Base-by-base conservation (phyloP, 2,113 vertebrate species). In the Hippoglossus stenolepis region DNA sequence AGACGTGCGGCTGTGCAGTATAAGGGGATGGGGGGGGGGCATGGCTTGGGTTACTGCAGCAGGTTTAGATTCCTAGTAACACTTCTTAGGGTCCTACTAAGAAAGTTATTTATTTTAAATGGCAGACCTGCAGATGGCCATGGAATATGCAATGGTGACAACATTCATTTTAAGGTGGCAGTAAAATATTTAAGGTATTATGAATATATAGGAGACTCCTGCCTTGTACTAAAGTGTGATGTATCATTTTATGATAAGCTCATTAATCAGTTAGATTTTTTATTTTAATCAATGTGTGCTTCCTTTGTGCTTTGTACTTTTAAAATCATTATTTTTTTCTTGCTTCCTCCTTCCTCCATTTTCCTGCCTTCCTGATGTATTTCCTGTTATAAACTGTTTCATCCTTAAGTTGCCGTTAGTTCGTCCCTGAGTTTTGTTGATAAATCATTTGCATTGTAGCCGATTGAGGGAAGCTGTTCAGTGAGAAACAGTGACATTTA, bases 1-100 rank as follows among this genome's bases (percentile, higher is more conserved):
- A 26, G 74, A 82, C 31, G 75, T 82, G 85, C 66, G 26, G 57
- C 69, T 72, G 77, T 63, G 28, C 45, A 15, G 28, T 1, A 0
- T 53, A 14, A 3, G 45, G 15, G 73, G 59, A 12, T 20, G n/a
- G 61, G 5, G 61, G 5, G 47, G 51, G 63, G 24, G 20, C 18
- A 17, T 11, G 11, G 40, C 28, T 87, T 58, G 26, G 51, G 45
- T 90, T 69, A 69, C 75, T 28, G 54, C 20, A 23, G 21, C 38
- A 35, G 56, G 77, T 72, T 75, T 75, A 62, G 40, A 12, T 82
- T 72, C 51, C 73, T 13, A 23, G 5, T 64, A 58, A 71, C 47
- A 40, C 24, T 47, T 75, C 31, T 31, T 6, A 31, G 59, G 45
- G 23, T 70, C 35, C 43, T 75, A 18, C 64, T 20, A 18, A 23